A percentile compares a stretch with the other conserved stretches of the same genome.
phyloP scores from a whole-genome alignment of 1,140 invertebrate genomes.

The Forficula auricularia region DNA sequence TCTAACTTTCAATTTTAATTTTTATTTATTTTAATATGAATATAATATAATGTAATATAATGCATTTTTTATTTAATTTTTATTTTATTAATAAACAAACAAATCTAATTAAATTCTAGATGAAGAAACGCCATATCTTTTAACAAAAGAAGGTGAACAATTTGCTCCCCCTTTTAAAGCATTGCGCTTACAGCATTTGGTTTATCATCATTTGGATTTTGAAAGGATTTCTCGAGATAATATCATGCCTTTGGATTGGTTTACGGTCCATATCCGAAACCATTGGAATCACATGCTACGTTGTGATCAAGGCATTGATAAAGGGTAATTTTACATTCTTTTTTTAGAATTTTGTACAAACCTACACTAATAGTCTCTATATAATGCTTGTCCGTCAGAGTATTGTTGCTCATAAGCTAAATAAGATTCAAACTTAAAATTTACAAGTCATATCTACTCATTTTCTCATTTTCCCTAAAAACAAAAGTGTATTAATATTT shows the following conservation, averaged over 20 bases:
- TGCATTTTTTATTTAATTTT: neutral
- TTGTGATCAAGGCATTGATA: slow-evolving; percentile 49
- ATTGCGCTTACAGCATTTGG: slow-evolving; percentile 47
- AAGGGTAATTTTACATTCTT: slow-evolving; percentile 30
- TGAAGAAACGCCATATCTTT: slow-evolving; percentile 35
- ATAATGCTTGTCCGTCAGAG: no score
- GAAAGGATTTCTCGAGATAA: slow-evolving; percentile 47
- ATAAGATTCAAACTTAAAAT: no score
- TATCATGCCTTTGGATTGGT: slow-evolving; percentile 50
- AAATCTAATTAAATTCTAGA: no score
- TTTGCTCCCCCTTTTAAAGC: slow-evolving; percentile 41
- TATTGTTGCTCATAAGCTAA: no score
- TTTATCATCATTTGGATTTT: slow-evolving; percentile 52
- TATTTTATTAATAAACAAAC: slow-evolving; percentile 7
- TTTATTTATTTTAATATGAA: no score
- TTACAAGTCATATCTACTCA: no score
- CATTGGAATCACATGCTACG: slow-evolving; percentile 53
- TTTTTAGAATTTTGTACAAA: no score
- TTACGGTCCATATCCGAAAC: slow-evolving; percentile 40
- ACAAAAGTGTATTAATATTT: no score
- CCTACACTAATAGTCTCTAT: no score
- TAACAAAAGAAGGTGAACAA: slow-evolving; percentile 35
- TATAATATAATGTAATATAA: no score
- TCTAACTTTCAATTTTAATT: no score
- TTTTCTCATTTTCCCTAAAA: no score